Percentiles rank a stretch among this genome's conserved stretches.
phyloP scores from a whole-genome alignment of 1,140 invertebrate genomes.

The Atta texana region DNA sequence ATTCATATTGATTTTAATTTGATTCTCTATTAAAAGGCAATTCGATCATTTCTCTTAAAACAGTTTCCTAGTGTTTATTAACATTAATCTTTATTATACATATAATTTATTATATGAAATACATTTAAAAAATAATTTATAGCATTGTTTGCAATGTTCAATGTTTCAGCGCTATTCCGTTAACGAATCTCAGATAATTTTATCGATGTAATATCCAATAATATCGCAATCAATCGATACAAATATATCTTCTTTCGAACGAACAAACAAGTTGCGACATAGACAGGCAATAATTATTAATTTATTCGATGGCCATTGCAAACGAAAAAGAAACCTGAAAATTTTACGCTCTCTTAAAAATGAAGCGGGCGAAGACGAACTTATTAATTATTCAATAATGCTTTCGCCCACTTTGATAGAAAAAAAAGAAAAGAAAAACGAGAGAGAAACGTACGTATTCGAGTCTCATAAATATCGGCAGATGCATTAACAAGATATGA shows the following conservation, averaged over 20 bases:
- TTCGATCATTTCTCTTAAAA: neutral
- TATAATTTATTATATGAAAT: neutral
- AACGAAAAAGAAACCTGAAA: conserved; percentile 2
- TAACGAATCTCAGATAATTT: conserved; percentile 13
- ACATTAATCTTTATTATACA: neutral
- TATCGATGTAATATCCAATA: conserved; percentile 1
- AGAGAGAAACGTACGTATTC: neutral
- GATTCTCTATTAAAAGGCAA: neutral
- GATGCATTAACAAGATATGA: conserved; percentile 47
- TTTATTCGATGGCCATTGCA: neutral
- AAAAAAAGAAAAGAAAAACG: neutral
- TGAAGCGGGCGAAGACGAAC: neutral
- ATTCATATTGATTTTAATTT: neutral
- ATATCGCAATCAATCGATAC: neutral
- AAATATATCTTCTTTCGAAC: neutral
- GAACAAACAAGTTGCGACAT: neutral
- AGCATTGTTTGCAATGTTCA: neutral
- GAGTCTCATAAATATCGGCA: neutral
- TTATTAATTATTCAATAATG: neutral
- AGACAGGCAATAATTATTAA: neutral
- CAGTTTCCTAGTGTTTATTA: neutral
- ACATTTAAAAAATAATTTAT: neutral
- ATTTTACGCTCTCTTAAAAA: conserved; percentile 13
- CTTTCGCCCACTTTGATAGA: neutral
- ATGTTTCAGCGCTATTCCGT: neutral